Evolutionary conservation across 2,113 vertebrate genomes (phyloP).

Genomic region (Amazona vittata): DNA sequence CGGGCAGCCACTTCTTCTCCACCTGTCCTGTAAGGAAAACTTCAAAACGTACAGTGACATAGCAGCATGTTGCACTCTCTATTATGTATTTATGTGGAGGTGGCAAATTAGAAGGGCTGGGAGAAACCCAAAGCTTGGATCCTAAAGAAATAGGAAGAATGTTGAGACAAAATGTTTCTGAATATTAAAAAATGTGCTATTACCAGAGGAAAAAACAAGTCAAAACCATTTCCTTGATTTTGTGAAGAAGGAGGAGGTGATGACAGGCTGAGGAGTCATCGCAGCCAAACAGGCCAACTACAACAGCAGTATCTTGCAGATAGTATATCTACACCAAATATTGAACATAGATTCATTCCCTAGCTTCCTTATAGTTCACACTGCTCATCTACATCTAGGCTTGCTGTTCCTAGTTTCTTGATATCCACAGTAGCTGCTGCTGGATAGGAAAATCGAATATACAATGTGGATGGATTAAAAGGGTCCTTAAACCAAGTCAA

Average conservation of each 20-base stretch:
- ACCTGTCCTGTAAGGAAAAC: neutral
- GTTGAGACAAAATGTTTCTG: neutral
- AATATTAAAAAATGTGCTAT: neutral
- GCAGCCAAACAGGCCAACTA: neutral
- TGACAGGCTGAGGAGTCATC: neutral
- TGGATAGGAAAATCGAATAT: neutral
- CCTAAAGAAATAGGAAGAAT: neutral
- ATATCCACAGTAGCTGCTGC: neutral
- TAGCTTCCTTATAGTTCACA: neutral
- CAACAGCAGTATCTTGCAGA: neutral
- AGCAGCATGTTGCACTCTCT: fast-evolving
- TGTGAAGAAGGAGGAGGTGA: neutral
- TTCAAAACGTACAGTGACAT: neutral
- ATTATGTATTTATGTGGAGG: neutral
- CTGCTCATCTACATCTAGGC: neutral
- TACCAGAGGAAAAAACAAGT: neutral
- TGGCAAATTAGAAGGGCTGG: neutral
- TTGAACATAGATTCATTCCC: neutral
- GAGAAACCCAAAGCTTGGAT: neutral
- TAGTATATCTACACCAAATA: neutral
- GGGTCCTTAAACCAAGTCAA: neutral
- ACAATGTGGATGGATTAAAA: neutral
- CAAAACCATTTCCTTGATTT: neutral
- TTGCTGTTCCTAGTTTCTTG: neutral
- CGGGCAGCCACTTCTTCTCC: neutral